Evolutionary conservation across 92 coral and sea anemone species (phyloP), one percentile per base, ranked within the genome.

Genomic region (Umimayanthus kanabou): DNA sequence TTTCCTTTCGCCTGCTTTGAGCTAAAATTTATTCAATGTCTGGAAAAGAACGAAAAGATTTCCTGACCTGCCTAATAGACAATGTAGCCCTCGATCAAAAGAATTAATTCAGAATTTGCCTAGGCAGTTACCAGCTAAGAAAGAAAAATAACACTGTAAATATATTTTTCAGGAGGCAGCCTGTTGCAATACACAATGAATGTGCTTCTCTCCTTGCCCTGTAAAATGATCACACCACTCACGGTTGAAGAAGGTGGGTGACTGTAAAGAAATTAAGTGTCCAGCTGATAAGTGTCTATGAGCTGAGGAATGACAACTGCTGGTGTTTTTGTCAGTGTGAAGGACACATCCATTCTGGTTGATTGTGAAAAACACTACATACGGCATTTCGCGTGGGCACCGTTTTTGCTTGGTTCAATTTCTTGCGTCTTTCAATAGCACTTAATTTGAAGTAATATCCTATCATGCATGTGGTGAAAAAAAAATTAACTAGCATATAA

Each of bases 111-210:
- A 76, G 29, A 78, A 66, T 16, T 67, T 90, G 55, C 79, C 95
- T 6, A 81, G 95, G 55, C 73, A 23, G n/a, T 74, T 92, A 2
- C 50, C 88, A 22, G 49, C 76, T 9, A 87, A 76, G 23, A 3
- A 39, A 14, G 37, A 47, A 78, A 6, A 77, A 70, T 23, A 2
- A 42, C 25, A 77, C 88, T 4, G 88, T 89, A 11, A 91, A 91
- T 69, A 81, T 93, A 7, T 93, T 79, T 43, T 93, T 91, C 79
- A 89, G 77, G 69, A 86, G 80, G 69, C 39, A 87, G 79, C 89
- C 92, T 28, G 87, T 81, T 57, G 83, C 88, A 49, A 55, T 93
- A n/a, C 83, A 80, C 79, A 91, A 93, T 58, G 79, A 91, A 93
- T 58, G 79, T 80, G 15, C 80, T 91, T 65, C 76, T 79, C 61